These are phyloP conservation scores for Selene dorsalis DNA, from an alignment of 2,797 vertebrate species.

Conservation along the genomic window DNA sequence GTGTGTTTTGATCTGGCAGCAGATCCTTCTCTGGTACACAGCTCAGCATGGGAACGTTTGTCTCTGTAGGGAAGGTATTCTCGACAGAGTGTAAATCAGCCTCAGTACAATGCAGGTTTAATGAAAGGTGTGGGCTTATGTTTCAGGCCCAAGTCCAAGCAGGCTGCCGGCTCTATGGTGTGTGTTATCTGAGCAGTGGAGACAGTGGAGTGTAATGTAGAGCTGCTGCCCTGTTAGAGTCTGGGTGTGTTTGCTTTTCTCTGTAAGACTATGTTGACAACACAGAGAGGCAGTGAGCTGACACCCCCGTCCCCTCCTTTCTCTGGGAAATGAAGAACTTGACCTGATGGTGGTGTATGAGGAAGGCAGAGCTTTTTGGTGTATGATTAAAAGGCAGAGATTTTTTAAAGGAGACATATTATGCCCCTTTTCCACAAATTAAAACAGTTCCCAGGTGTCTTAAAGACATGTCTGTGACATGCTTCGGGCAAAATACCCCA, in stretches of 20 bases:
- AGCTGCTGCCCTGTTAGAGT: neutral
- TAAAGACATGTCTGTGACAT: no score
- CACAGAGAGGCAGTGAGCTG: conserved; percentile 1
- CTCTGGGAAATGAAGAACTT: no score
- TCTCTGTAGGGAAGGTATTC: conserved; percentile 53
- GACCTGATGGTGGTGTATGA: no score
- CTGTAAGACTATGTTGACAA: conserved; percentile 14
- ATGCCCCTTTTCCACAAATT: no score
- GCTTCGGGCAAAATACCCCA: no score
- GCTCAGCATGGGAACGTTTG: conserved; percentile 36
- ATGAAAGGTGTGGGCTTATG: conserved; percentile 47
- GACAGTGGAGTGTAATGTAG: conserved; percentile 20
- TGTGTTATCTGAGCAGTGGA: conserved; percentile 36
- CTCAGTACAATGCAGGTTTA: conserved; percentile 34
- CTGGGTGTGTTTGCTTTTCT: conserved; percentile 28
- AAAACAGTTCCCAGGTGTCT: no score
- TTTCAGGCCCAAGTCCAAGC: conserved; percentile 40
- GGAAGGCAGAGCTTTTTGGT: no score
- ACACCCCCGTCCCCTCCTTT: neutral
- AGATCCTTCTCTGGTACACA: conserved; percentile 9
- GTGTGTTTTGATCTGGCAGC: conserved; percentile 40
- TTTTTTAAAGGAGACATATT: no score
- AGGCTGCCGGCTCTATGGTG: conserved; percentile 15
- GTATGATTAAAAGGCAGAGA: no score
- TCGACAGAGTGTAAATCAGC: conserved; percentile 44